Evolutionary conservation across 2,888 invertebrate species (phyloP).

Genomic region (Rotaria macrura): DNA sequence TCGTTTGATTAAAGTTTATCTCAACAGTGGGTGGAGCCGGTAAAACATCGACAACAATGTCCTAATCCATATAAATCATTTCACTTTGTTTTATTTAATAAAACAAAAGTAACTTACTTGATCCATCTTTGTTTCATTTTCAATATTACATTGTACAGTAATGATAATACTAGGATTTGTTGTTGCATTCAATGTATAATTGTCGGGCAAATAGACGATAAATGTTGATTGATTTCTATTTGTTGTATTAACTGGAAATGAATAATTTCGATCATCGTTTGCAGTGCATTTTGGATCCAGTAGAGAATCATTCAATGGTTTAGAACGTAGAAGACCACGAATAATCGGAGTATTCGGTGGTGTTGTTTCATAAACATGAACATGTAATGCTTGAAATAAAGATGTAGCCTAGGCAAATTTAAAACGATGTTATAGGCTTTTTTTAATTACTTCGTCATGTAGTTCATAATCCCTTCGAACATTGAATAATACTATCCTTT

Average conservation of each 20-base stretch:
- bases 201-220: background rate
- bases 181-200: constrained; percentile 4
- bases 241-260: background rate
- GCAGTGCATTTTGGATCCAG: background rate
- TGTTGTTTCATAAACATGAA: background rate
- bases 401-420: background rate
- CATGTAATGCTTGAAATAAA: background rate
- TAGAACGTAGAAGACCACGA: background rate
- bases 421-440: too few relatives aligned
- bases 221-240: background rate
- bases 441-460: too few relatives aligned
- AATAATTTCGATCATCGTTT: background rate
- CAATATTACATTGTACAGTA: background rate
- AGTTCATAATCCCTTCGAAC: too few relatives aligned
- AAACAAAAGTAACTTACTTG: background rate
- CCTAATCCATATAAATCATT: background rate
- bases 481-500: too few relatives aligned
- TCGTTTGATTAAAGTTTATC: background rate
- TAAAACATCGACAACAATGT: constrained; percentile 1
- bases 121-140: background rate
- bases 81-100: background rate
- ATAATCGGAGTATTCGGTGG: background rate
- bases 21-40: background rate
- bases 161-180: background rate
- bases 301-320: background rate